A percentile compares a stretch with the other conserved stretches of the same genome.
Evolutionary conservation across 1,140 invertebrate genomes (phyloP).

Genomic region (Solenopsis fugax): DNA sequence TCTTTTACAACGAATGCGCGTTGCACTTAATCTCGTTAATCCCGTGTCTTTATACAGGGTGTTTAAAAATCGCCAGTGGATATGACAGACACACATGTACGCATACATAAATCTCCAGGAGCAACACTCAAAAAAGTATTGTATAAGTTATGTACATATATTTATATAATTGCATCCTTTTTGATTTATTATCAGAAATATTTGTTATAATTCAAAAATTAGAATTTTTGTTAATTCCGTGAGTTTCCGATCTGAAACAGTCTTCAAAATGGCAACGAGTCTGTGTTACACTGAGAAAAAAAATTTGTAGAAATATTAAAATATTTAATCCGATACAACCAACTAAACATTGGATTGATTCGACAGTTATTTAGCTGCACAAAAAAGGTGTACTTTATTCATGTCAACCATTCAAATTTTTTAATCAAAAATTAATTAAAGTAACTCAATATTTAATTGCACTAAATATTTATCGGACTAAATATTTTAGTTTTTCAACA

Average conservation of each 20-base stretch:
- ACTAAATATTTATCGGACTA: too few species aligned
- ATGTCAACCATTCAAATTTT: too few species aligned
- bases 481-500: too few species aligned
- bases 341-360: too few species aligned
- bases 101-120: background rate
- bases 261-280: background rate
- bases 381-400: too few species aligned
- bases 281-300: background rate
- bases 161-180: background rate
- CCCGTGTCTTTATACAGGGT: constrained; percentile 5
- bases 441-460: too few species aligned
- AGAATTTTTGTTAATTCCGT: background rate
- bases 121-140: background rate
- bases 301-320: too few species aligned
- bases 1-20: constrained; percentile 32
- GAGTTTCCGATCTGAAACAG: background rate
- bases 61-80: constrained; percentile 22
- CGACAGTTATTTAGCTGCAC: too few species aligned
- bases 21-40: constrained; percentile 49
- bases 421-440: too few species aligned
- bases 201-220: background rate
- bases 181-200: background rate
- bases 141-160: too few species aligned
- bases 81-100: background rate
- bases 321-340: too few species aligned